A percentile compares a stretch with the other conserved stretches of the same genome.
phyloP scores from a whole-genome alignment of 1,140 invertebrate genomes.

The Aphidius gifuensis region DNA sequence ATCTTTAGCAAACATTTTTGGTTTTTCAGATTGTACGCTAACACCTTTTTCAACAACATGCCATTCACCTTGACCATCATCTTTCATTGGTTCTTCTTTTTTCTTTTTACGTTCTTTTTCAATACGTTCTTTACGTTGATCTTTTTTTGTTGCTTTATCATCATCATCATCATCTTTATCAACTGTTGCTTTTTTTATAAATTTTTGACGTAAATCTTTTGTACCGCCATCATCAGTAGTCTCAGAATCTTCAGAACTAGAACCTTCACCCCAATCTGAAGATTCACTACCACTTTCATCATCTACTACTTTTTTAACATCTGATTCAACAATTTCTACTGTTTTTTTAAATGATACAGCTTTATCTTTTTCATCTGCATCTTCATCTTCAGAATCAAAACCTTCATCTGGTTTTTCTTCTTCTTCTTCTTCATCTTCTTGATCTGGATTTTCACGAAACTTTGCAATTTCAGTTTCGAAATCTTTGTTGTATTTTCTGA shows the following conservation, averaged over 20 bases:
- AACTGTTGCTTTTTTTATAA: constrained; percentile 69
- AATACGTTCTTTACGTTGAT: constrained; percentile 61
- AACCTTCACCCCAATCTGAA: constrained; percentile 79
- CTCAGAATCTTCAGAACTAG: constrained; percentile 61
- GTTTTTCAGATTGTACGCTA: constrained; percentile 75
- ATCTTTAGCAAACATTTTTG: constrained; percentile 98
- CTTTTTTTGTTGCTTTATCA: constrained; percentile 59
- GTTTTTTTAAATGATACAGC: too few relatives aligned
- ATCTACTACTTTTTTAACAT: constrained; percentile 59
- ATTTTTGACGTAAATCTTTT: constrained; percentile 72
- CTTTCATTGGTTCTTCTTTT: constrained; percentile 55
- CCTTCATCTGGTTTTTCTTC: constrained; percentile 59
- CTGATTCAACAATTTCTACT: not conserved
- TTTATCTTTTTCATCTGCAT: constrained; percentile 36
- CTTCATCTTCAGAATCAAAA: constrained; percentile 59
- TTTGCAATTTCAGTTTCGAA: constrained; percentile 85
- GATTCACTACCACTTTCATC: constrained; percentile 76
- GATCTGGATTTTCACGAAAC: constrained; percentile 88
- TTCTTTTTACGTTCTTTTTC: constrained; percentile 59
- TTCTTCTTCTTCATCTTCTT: constrained; percentile 77
- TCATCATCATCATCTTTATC: constrained; percentile 75
- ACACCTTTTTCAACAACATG: constrained; percentile 82
- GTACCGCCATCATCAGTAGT: constrained; percentile 77
- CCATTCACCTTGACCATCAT: constrained; percentile 85
- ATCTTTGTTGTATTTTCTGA: constrained; percentile 93